Conservation (phyloP, 2,113 vertebrate species). For the Silurus asotus region DNA sequence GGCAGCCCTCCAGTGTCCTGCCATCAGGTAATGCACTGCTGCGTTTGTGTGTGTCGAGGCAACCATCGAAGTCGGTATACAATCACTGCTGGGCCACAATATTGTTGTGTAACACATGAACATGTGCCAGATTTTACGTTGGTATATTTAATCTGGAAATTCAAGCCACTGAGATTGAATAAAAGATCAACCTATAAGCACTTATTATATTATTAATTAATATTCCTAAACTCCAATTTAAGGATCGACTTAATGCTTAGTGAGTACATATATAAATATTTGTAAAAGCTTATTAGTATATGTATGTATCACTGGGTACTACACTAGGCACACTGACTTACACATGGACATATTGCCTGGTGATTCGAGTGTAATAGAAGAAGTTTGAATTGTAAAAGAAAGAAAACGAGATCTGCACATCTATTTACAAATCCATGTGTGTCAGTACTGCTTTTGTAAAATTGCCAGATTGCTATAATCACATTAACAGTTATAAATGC, state of each 20-base stretch:
- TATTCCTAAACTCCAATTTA: not conserved
- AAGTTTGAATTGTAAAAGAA: too few relatives aligned
- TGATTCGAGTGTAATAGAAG: not conserved
- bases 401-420: too few relatives aligned
- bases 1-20: conserved; percentile 48
- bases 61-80: not conserved
- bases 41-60: conserved; percentile 36
- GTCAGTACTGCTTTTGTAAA: not conserved
- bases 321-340: not conserved
- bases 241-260: not conserved
- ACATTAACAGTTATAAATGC: not conserved
- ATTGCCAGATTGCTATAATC: not conserved
- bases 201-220: not conserved
- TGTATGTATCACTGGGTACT: not conserved
- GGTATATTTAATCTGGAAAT: not conserved
- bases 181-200: not conserved
- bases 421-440: not conserved
- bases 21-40: conserved; percentile 50
- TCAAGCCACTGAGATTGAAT: not conserved
- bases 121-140: not conserved
- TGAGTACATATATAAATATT: not conserved
- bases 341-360: not conserved
- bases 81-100: not conserved
- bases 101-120: conserved; percentile 1
- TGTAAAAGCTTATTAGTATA: not conserved